Evolutionary conservation across 1,140 invertebrate genomes (phyloP).

Genomic region (Adoxophyes honmai): DNA sequence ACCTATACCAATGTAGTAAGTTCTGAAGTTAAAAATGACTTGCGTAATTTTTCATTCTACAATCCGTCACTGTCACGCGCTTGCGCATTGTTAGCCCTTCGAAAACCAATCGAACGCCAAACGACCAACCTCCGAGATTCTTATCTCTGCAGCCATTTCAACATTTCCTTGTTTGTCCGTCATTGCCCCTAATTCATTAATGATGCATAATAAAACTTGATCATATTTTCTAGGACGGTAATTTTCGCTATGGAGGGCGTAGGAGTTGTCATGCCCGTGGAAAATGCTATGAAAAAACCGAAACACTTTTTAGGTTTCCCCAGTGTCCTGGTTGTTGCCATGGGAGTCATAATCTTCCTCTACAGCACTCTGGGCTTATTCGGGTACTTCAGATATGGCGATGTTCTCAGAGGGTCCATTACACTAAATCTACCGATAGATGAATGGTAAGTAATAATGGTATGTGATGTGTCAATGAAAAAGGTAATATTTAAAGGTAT

Average conservation of each 20-base stretch:
- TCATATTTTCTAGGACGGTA: slow-evolving; percentile 79
- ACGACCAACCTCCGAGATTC: no score
- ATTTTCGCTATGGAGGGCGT: slow-evolving; percentile 91
- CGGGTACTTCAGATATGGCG: slow-evolving; percentile 89
- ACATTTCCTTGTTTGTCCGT: not conserved
- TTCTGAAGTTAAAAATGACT: no score
- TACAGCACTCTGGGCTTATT: slow-evolving; percentile 90
- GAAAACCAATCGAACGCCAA: no score
- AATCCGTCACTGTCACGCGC: no score
- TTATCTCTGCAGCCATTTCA: not conserved
- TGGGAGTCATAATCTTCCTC: slow-evolving; percentile 85
- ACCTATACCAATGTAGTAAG: no score
- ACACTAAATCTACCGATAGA: slow-evolving; percentile 84
- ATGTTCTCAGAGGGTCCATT: slow-evolving; percentile 81
- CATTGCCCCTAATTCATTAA: not conserved
- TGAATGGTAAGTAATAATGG: slow-evolving; percentile 80
- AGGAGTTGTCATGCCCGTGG: slow-evolving; percentile 92
- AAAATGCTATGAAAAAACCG: slow-evolving; percentile 91
- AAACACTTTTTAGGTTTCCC: slow-evolving; percentile 88
- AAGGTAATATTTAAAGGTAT: slow-evolving; percentile 1
- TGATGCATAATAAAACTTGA: slow-evolving; percentile 7
- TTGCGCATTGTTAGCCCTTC: no score
- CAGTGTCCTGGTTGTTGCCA: slow-evolving; percentile 89
- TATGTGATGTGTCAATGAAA: not conserved
- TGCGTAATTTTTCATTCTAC: no score